Base-by-base conservation (phyloP, 2,888 invertebrate species). In the Tenthredo distinguenda region DNA sequence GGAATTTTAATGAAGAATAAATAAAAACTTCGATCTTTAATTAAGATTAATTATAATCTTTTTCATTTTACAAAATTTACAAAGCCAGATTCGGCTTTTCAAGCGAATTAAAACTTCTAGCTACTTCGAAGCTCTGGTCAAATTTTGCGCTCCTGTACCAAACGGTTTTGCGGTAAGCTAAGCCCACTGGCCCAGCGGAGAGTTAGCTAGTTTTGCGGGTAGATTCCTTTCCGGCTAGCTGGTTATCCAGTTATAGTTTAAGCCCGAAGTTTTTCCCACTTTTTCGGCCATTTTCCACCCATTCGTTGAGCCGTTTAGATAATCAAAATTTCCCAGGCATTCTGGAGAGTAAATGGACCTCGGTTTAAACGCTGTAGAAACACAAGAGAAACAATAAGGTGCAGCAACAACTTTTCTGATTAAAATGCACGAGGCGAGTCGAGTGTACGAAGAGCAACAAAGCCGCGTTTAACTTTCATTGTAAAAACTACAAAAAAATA, bases 381-480 rank as follows among this genome's bases (percentile, higher is more conserved):
- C 18, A 68, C 21, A 40, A 21, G 26, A 74, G 77, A 34, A 77
- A 77, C 15, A 77, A 55, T 55, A 55, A 77, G 9, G 50, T 34
- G 55, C 50, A 77, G 77, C 55, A 55, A 77, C 77, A 77, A 77
- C 50, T 77, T 47, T 77, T 77, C 26, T 77, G 77, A 77, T 77
- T 77, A 77, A 77, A 77, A 77, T 77, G 55, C 31, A 74, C 77
- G 50, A 55, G 77, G 50, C 31, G 77, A 77, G 77, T 74, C 34
- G 77, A 77, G 77, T n/a, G 9, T 12, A 31, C 31, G 50, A 37
- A 15, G 26, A 50, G 12, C 12, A 50, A 77, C 77, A 55, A 77
- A 26, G 34, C 77, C 9, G 50, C 50, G 77, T 77, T 77, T 50
- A 77, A 77, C 55, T 55, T 50, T 77, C 34, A n/a, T 77, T 55